These are phyloP conservation scores for Microcebus jonahi DNA, from an alignment of 2,113 vertebrate species.

Conservation along the genomic window DNA sequence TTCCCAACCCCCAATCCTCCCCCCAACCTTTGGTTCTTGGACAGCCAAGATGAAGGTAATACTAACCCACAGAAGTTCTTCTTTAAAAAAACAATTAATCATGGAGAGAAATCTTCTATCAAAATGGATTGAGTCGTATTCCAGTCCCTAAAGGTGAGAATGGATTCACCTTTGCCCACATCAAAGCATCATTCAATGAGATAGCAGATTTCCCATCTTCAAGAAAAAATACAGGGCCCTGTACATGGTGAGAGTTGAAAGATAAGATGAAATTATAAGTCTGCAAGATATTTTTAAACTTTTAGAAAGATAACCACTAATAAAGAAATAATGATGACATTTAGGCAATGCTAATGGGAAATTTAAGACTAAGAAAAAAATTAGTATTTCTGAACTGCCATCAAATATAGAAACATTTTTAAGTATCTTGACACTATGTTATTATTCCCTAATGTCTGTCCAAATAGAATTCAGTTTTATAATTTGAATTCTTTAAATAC, in stretches of 20 bases:
- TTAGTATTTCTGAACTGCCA: not conserved
- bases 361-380: not conserved
- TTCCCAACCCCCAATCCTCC: not conserved
- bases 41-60: slow-evolving; percentile 61
- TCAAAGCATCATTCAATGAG: slow-evolving; percentile 96
- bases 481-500: slow-evolving; percentile 7
- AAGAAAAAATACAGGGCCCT: slow-evolving; percentile 97
- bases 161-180: slow-evolving; percentile 99
- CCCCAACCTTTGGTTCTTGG: slow-evolving; percentile 33
- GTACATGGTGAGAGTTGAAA: slow-evolving; percentile 27
- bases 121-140: slow-evolving; percentile 97
- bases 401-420: not conserved
- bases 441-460: not conserved
- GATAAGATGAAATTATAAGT: not conserved
- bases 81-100: slow-evolving; percentile 16
- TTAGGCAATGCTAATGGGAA: not conserved
- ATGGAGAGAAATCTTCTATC: slow-evolving; percentile 73
- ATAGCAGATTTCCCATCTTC: slow-evolving; percentile 97
- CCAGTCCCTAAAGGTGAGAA: slow-evolving; percentile 98
- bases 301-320: not conserved
- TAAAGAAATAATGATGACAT: not conserved
- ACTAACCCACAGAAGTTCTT: slow-evolving; percentile 52
- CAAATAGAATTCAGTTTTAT: slow-evolving; percentile 16
- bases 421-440: not conserved
- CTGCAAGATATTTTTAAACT: not conserved